A percentile compares a stretch with the other conserved stretches of the same genome.
Evolutionary conservation across 2,113 vertebrate species (phyloP).

Genomic region (Rafetus swinhoei): DNA sequence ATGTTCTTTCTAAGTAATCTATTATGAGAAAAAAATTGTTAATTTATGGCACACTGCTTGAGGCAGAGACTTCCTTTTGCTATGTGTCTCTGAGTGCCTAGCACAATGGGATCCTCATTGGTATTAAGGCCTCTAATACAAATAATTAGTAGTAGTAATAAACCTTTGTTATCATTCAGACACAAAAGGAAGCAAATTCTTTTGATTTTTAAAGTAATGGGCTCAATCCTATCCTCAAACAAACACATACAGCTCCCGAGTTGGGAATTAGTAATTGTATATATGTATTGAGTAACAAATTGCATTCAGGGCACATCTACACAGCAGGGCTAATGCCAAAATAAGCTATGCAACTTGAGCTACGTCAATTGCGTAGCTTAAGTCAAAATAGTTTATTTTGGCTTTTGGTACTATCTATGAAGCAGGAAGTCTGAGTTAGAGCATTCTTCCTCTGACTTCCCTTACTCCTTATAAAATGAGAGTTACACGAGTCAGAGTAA

Average conservation of each 20-base stretch:
- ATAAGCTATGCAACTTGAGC: too few relatives aligned
- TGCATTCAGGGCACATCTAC: not conserved
- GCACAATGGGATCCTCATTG: not conserved
- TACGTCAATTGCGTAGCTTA: too few relatives aligned
- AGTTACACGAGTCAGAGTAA: too few relatives aligned
- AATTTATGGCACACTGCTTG: not conserved
- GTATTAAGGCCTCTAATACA: not conserved
- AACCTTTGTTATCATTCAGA: not conserved
- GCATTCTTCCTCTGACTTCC: too few relatives aligned
- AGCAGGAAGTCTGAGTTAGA: too few relatives aligned
- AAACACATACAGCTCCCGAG: not conserved
- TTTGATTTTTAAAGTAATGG: accelerated
- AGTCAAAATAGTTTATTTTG: too few relatives aligned
- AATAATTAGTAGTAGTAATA: not conserved
- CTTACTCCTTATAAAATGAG: too few relatives aligned
- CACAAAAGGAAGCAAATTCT: not conserved
- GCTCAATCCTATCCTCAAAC: not conserved
- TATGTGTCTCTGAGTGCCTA: not conserved
- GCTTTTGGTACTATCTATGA: too few relatives aligned
- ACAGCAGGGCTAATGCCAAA: too few relatives aligned
- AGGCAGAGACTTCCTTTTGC: not conserved
- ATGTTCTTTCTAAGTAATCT: too few relatives aligned
- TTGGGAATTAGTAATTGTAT: not conserved
- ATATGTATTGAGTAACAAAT: accelerated
- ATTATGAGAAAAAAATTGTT: not conserved